Percentiles rank a stretch among this genome's conserved stretches.
Conservation (phyloP, 2,888 invertebrate species). For the Agonopterix alstromeriana region DNA sequence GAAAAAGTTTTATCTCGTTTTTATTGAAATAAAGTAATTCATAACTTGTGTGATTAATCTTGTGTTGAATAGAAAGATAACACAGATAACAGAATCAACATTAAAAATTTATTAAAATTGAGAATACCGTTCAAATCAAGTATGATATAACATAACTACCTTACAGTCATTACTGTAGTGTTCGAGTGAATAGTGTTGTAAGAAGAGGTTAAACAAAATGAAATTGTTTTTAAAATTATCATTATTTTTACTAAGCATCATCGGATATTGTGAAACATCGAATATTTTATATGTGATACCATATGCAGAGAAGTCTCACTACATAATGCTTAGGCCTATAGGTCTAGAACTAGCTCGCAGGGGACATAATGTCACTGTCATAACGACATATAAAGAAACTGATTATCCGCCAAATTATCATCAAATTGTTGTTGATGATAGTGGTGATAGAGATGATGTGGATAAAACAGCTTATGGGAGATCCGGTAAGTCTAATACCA, state of each 20-base stretch:
- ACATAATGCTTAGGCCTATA: slow-evolving; percentile 57
- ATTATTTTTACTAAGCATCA: slow-evolving; percentile 6
- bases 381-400: slow-evolving; percentile 48
- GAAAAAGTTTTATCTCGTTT: no score
- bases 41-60: no score
- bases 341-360: slow-evolving; percentile 64
- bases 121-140: no score
- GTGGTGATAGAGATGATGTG: background rate
- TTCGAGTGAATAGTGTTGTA: no score
- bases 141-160: no score
- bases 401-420: slow-evolving; percentile 50
- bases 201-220: no score
- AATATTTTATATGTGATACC: slow-evolving; percentile 14
- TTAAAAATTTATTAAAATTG: no score
- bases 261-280: slow-evolving; percentile 9
- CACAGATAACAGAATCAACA: no score
- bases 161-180: no score
- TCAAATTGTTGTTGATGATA: slow-evolving; percentile 35
- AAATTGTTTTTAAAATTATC: slow-evolving; percentile 1
- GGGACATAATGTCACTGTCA: slow-evolving; percentile 71
- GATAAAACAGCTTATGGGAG: background rate
- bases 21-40: no score
- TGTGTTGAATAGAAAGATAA: no score
- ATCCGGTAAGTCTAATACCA: background rate
- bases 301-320: slow-evolving; percentile 48